These are phyloP conservation scores for Gymnosoma rotundatum DNA, from an alignment of 2,888 invertebrate species.

Conservation along the genomic window DNA sequence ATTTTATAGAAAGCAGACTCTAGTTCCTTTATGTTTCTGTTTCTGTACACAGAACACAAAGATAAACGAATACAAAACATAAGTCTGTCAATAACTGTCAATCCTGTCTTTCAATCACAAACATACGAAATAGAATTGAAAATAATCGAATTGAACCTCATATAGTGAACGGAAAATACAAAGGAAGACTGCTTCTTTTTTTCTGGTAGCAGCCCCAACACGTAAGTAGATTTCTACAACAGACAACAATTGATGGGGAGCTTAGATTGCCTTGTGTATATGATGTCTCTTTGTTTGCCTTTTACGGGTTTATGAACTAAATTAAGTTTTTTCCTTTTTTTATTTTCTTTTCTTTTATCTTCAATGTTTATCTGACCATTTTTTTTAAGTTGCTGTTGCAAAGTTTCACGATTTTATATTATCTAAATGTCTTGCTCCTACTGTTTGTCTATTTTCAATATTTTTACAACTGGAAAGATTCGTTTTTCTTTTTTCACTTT, in stretches of 20 bases:
- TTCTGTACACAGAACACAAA: background rate
- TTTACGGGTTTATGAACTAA: constrained; percentile 64
- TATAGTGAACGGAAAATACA: constrained; percentile 27
- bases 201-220: background rate
- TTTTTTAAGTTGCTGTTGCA: constrained; percentile 1
- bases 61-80: constrained; percentile 53
- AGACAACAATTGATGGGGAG: constrained; percentile 1
- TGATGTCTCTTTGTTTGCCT: constrained; percentile 43
- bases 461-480: constrained; percentile 7
- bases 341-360: constrained; percentile 17
- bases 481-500: background rate
- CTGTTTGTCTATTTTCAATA: constrained; percentile 2
- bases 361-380: constrained; percentile 17
- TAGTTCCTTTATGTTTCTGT: background rate
- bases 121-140: constrained; percentile 47
- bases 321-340: constrained; percentile 26
- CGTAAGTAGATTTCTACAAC: constrained; percentile 1
- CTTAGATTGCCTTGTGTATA: constrained; percentile 35
- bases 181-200: constrained; percentile 4
- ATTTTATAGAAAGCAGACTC: constrained; percentile 37
- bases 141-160: constrained; percentile 50
- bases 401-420: constrained; percentile 21
- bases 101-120: constrained; percentile 65
- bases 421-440: background rate
- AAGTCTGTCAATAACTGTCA: constrained; percentile 70